These are phyloP conservation scores for Apeltes quadracus DNA, from an alignment of 2,113 vertebrate genomes.

Conservation along the genomic window DNA sequence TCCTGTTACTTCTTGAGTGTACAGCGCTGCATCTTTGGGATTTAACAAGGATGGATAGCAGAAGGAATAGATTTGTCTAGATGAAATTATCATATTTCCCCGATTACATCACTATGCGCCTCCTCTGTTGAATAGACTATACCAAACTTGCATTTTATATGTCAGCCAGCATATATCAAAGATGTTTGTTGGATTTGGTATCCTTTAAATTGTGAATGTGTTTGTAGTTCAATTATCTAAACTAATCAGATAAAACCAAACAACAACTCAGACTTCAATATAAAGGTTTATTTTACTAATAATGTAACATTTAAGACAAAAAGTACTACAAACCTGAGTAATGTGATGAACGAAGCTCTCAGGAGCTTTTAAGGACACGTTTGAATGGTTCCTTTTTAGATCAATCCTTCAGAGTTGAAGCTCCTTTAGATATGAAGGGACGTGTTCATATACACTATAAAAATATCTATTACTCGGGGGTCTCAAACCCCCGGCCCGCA, in stretches of 20 bases:
- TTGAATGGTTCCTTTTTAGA: not conserved
- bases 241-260: not conserved
- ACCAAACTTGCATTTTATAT: not conserved
- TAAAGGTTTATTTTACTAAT: not conserved
- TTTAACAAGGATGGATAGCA: conserved; percentile 21
- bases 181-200: not conserved
- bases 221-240: not conserved
- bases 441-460: not conserved
- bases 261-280: not conserved
- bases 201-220: not conserved
- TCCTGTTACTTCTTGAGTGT: conserved; percentile 56
- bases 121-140: not conserved
- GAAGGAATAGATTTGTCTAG: conserved; percentile 34
- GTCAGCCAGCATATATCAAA: conserved; percentile 2
- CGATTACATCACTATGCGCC: conserved; percentile 50
- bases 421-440: conserved; percentile 1
- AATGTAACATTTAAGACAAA: not conserved
- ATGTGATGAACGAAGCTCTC: not conserved
- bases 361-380: not conserved
- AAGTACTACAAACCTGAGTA: not conserved
- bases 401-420: not conserved
- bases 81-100: conserved; percentile 48
- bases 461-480: no score
- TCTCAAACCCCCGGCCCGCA: no score
- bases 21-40: conserved; percentile 48